Conservation (phyloP, 2,888 invertebrate species). For the Melinopterus prodromus region DNA sequence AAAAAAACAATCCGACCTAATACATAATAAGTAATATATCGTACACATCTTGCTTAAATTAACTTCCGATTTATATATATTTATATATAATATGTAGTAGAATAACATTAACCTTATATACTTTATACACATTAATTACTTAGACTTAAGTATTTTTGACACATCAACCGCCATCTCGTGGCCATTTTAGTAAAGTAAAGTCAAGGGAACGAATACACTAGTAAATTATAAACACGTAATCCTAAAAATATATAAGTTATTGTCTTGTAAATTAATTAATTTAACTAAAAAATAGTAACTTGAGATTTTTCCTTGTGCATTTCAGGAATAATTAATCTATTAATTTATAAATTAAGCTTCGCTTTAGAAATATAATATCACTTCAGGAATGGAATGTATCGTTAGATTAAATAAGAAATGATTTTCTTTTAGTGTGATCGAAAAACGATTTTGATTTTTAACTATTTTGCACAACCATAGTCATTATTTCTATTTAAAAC, state of each 20-base stretch:
- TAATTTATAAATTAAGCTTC: background rate
- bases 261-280: background rate
- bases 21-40: background rate
- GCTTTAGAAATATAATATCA: background rate
- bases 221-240: background rate
- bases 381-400: background rate
- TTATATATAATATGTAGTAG: slow-evolving; percentile 4
- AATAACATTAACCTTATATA: background rate
- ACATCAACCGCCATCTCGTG: background rate
- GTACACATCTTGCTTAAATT: background rate
- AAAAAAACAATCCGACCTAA: background rate
- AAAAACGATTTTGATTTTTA: too few relatives aligned
- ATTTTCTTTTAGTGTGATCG: background rate
- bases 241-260: background rate
- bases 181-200: background rate
- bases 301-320: background rate
- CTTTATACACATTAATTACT: slow-evolving; percentile 4
- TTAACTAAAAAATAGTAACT: background rate
- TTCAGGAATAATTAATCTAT: background rate
- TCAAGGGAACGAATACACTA: background rate
- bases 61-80: background rate
- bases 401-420: background rate
- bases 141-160: background rate
- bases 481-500: background rate
- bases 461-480: background rate